Conservation (phyloP, 1,140 invertebrate species). For the Lordiphosa collinella region DNA sequence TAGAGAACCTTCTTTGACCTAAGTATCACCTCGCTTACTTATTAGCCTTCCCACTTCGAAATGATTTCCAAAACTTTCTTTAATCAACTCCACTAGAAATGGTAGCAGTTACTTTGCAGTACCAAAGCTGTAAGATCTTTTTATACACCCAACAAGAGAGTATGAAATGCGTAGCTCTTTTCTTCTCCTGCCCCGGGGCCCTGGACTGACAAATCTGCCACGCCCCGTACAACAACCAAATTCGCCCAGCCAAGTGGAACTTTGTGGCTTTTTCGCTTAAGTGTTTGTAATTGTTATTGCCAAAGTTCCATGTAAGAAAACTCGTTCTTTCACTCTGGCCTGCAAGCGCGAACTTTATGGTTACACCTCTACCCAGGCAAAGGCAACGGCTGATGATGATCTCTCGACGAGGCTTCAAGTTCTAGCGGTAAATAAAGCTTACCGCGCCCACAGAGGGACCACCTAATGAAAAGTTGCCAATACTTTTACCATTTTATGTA, state of each 20-base stretch:
- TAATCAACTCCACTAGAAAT: too few species aligned
- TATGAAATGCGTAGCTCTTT: too few species aligned
- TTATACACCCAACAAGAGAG: too few species aligned
- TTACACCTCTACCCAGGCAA: slow-evolving; percentile 57
- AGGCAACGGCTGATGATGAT: slow-evolving; percentile 47
- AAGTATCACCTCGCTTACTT: too few species aligned
- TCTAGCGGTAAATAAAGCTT: slow-evolving; percentile 72
- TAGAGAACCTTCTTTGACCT: too few species aligned
- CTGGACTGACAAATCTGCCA: slow-evolving; percentile 24
- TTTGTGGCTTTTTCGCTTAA: slow-evolving; percentile 20
- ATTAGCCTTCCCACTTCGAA: too few species aligned
- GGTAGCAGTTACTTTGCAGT: too few species aligned
- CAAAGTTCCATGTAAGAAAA: slow-evolving; percentile 22
- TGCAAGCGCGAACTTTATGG: slow-evolving; percentile 78
- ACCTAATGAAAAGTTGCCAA: slow-evolving; percentile 60
- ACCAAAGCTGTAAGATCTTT: too few species aligned
- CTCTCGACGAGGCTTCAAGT: slow-evolving; percentile 26
- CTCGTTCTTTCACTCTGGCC: slow-evolving; percentile 73
- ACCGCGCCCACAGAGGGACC: slow-evolving; percentile 58
- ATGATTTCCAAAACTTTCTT: too few species aligned
- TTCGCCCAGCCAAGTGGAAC: slow-evolving; percentile 10
- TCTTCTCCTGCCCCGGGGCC: neutral
- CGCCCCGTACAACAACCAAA: slow-evolving; percentile 15
- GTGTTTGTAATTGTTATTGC: slow-evolving; percentile 56
- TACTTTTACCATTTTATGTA: neutral